Conservation (phyloP, 2,113 vertebrate genomes). For the Ascaphus truei region DNA sequence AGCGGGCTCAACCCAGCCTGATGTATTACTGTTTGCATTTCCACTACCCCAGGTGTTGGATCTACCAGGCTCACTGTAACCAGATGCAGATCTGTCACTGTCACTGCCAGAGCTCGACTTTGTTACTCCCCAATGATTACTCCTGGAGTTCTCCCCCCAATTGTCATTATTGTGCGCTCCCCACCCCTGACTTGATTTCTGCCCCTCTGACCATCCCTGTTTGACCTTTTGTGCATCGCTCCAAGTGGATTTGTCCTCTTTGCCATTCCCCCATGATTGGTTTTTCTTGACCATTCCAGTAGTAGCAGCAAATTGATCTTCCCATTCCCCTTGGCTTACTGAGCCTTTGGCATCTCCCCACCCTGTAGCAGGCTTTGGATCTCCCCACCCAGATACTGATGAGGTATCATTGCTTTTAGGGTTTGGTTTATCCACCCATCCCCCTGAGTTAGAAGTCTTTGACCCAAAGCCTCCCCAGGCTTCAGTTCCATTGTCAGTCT, state of each 20-base stretch:
- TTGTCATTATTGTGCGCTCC: constrained; percentile 59
- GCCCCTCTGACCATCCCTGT: constrained; percentile 79
- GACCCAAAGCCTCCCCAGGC: constrained; percentile 78
- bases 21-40: constrained; percentile 62
- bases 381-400: constrained; percentile 71
- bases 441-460: constrained; percentile 80
- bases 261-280: constrained; percentile 69
- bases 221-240: constrained; percentile 81
- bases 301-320: constrained; percentile 65
- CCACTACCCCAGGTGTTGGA: constrained; percentile 78
- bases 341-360: constrained; percentile 84
- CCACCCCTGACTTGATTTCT: constrained; percentile 83
- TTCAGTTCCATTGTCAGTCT: constrained; percentile 78
- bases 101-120: constrained; percentile 82
- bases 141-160: constrained; percentile 70
- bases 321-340: constrained; percentile 75
- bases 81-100: constrained; percentile 84
- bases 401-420: constrained; percentile 65
- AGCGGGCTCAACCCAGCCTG: constrained; percentile 72
- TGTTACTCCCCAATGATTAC: constrained; percentile 83
- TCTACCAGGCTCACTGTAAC: constrained; percentile 82
- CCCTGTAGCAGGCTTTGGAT: constrained; percentile 71
- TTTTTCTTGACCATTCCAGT: constrained; percentile 72
- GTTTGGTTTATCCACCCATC: constrained; percentile 71
- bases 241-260: constrained; percentile 80